A percentile compares a stretch with the other conserved stretches of the same genome.
phyloP scores from a whole-genome alignment of 1,140 invertebrate species.

The Zelostemma sp. region DNA sequence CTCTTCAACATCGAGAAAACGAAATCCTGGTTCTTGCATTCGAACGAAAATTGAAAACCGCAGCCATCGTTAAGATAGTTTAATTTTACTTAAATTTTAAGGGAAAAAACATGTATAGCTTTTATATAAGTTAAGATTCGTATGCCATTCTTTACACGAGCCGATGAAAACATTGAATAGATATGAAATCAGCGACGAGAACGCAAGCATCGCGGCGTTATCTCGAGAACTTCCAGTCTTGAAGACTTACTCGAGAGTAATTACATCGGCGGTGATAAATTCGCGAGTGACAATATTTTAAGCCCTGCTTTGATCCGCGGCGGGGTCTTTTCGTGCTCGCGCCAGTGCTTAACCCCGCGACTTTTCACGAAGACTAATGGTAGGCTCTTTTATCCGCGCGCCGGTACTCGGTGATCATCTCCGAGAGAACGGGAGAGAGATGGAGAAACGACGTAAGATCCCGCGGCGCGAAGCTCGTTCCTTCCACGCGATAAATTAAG shows the following conservation, averaged over 20 bases:
- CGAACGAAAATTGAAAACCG: no score
- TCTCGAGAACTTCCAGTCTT: no score
- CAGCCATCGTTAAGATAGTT: no score
- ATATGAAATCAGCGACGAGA: no score
- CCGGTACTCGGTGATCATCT: slow-evolving; percentile 26
- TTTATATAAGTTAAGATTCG: no score
- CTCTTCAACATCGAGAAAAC: no score
- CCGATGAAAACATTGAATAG: no score
- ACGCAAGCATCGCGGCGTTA: no score
- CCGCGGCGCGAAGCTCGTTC: slow-evolving; percentile 22
- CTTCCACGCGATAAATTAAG: slow-evolving; percentile 51
- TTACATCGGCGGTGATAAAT: slow-evolving; percentile 1
- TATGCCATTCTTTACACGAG: no score
- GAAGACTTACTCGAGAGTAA: background rate
- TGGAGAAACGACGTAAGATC: slow-evolving; percentile 24
- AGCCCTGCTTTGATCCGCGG: slow-evolving; percentile 24
- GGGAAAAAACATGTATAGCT: no score
- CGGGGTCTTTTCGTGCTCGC: slow-evolving; percentile 8
- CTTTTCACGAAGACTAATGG: slow-evolving; percentile 36
- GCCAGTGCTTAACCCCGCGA: slow-evolving; percentile 18
- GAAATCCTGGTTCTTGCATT: no score
- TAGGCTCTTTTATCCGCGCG: slow-evolving; percentile 30
- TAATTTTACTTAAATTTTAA: no score
- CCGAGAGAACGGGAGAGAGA: slow-evolving; percentile 13
- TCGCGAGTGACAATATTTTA: slow-evolving; percentile 1